Evolutionary conservation across 2,797 vertebrate genomes (phyloP).

Genomic region (Somateria mollissima): DNA sequence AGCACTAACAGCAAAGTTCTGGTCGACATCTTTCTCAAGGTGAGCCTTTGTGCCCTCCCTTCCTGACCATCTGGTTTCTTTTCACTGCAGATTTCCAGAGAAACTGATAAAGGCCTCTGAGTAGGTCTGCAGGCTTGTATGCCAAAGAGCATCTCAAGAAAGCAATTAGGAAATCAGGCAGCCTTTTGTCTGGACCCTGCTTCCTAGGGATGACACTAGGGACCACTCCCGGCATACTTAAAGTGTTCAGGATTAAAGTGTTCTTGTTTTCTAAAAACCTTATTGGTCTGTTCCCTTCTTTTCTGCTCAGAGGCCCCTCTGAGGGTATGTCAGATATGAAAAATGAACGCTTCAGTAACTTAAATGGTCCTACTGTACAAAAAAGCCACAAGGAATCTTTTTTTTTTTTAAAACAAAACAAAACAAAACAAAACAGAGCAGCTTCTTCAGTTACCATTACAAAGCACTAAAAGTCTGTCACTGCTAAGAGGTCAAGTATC

Average conservation of each 20-base stretch:
- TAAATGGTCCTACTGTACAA: not conserved
- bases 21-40: not conserved
- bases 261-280: not conserved
- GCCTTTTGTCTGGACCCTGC: not conserved
- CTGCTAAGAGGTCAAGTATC: not conserved
- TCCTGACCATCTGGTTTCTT: not conserved
- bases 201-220: not conserved
- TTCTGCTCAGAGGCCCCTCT: not conserved
- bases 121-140: not conserved
- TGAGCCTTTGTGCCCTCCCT: not conserved
- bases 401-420: too few species aligned
- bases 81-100: not conserved
- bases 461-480: not conserved
- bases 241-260: not conserved
- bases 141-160: not conserved
- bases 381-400: not conserved
- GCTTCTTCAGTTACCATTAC: not conserved
- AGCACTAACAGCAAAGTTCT: not conserved
- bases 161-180: not conserved
- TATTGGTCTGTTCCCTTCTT: not conserved
- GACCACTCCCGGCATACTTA: not conserved
- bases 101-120: not conserved
- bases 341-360: not conserved
- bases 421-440: not conserved
- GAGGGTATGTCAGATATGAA: not conserved